These are phyloP conservation scores for Sphenodon punctatus DNA, from an alignment of 2,797 vertebrate genomes.

Conservation along the genomic window DNA sequence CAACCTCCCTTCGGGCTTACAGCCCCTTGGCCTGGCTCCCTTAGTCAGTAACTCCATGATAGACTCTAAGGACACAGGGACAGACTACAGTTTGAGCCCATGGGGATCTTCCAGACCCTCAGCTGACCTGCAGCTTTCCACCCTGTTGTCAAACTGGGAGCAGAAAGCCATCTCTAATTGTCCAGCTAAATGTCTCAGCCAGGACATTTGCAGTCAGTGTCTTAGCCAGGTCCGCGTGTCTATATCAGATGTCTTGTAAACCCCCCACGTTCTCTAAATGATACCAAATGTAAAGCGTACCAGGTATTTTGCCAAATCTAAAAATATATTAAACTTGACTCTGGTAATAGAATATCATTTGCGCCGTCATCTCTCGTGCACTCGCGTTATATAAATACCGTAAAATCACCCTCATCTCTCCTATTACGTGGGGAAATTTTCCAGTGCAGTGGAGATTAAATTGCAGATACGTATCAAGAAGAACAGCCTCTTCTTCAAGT, in stretches of 20 bases:
- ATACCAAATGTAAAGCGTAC: neutral
- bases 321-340: neutral
- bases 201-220: neutral
- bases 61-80: too few species aligned
- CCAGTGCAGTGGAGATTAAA: rapidly evolving
- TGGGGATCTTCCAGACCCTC: too few species aligned
- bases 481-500: neutral
- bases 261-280: neutral
- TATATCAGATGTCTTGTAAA: neutral
- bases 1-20: too few species aligned
- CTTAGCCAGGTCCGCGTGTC: neutral
- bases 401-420: neutral
- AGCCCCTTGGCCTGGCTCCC: too few species aligned
- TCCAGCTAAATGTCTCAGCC: too few species aligned
- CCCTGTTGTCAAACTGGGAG: too few species aligned
- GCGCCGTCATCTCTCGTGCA: rapidly evolving
- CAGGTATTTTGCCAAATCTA: neutral
- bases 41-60: too few species aligned
- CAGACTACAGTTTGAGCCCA: too few species aligned
- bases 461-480: neutral
- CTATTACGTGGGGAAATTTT: neutral
- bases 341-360: neutral
- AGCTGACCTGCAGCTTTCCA: too few species aligned
- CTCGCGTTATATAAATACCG: rapidly evolving
- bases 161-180: too few species aligned